These are phyloP conservation scores for Orientallactaga bullata DNA, from an alignment of 2,113 vertebrate species.

Conservation along the genomic window DNA sequence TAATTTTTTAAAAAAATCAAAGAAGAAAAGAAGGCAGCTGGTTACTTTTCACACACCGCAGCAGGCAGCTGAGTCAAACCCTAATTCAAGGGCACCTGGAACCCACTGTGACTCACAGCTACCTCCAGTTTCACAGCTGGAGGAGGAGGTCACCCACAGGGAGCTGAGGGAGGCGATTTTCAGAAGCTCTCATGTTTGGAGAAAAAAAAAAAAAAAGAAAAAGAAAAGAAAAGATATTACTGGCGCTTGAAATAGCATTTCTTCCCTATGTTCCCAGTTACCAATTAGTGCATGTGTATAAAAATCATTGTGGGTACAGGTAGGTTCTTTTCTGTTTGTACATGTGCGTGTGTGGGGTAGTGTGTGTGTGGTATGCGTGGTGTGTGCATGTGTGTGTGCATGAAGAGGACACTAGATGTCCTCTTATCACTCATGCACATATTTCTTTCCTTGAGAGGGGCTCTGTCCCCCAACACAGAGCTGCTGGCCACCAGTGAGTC, in stretches of 20 bases:
- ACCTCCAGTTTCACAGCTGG: conserved; percentile 33
- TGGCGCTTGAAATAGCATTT: neutral
- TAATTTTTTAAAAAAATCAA: neutral
- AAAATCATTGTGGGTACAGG: neutral
- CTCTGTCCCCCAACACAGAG: too few species aligned
- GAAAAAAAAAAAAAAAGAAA: conserved; percentile 1
- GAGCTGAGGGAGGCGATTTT: neutral
- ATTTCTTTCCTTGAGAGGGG: too few species aligned
- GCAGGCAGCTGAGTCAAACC: neutral
- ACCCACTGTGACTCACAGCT: neutral
- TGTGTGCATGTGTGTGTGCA: too few species aligned
- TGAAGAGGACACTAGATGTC: too few species aligned
- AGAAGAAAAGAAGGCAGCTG: neutral
- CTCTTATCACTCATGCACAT: too few species aligned
- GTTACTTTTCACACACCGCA: neutral
- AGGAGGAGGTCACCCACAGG: neutral
- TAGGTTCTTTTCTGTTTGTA: too few species aligned
- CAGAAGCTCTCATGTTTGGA: neutral
- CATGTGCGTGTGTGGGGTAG: too few species aligned
- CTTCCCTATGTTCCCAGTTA: neutral
- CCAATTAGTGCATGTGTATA: neutral
- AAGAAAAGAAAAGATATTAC: neutral
- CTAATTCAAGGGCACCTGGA: conserved; percentile 15
- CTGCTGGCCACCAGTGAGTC: too few species aligned
- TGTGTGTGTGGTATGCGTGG: too few species aligned